These are phyloP conservation scores for Tolmerus cingulatus DNA, from an alignment of 2,888 invertebrate genomes.

Conservation along the genomic window DNA sequence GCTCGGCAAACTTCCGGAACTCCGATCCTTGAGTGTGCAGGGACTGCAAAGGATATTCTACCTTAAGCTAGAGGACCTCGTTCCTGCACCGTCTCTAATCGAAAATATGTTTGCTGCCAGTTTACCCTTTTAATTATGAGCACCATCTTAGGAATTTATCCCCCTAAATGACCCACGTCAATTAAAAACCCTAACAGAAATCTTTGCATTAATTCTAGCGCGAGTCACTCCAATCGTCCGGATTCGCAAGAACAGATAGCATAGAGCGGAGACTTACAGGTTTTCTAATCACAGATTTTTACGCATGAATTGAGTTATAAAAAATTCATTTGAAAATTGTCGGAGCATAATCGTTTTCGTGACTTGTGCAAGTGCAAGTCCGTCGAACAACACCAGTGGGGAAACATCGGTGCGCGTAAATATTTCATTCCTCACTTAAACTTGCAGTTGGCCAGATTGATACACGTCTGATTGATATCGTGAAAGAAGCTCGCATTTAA, in stretches of 20 bases:
- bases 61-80: slow-evolving; percentile 89
- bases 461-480: slow-evolving; percentile 26
- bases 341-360: slow-evolving; percentile 34
- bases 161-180: not conserved
- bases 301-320: slow-evolving; percentile 40
- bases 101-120: slow-evolving; percentile 96
- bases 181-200: not conserved
- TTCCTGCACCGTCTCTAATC: slow-evolving; percentile 90
- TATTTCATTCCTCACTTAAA: slow-evolving; percentile 17
- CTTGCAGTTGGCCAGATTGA: slow-evolving; percentile 12
- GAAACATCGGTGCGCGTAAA: not conserved
- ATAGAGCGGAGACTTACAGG: not conserved
- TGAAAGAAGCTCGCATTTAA: slow-evolving; percentile 23
- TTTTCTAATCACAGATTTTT: slow-evolving; percentile 34
- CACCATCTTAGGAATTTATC: not conserved
- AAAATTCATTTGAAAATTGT: slow-evolving; percentile 41
- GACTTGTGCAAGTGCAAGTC: slow-evolving; percentile 43
- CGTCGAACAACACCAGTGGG: slow-evolving; percentile 1
- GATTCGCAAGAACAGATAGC: slow-evolving; percentile 8
- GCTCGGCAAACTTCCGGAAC: slow-evolving; percentile 89
- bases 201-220: slow-evolving; percentile 6
- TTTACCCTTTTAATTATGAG: slow-evolving; percentile 81
- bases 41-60: slow-evolving; percentile 95
- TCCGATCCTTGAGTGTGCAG: slow-evolving; percentile 90
- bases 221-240: not conserved